Percentiles rank a stretch among this genome's conserved stretches.
These are phyloP conservation scores for Numida meleagris DNA, from an alignment of 2,113 vertebrate species.

Conservation along the genomic window DNA sequence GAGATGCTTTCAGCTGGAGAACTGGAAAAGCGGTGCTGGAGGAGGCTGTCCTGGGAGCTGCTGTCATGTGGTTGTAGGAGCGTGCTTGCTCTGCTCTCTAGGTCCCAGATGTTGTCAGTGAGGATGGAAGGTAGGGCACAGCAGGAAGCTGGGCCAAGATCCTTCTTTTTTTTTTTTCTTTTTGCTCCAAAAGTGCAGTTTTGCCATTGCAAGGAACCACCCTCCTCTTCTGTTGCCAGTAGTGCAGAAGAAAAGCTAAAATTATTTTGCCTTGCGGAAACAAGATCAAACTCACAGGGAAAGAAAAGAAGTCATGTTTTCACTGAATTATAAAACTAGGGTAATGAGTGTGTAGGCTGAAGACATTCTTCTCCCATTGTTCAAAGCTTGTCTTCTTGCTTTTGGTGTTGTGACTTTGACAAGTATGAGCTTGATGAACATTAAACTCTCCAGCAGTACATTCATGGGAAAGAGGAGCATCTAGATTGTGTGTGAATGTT, in stretches of 20 bases:
- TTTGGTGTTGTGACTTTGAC: constrained; percentile 53
- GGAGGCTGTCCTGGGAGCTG: background rate
- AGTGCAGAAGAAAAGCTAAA: background rate
- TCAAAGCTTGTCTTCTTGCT: constrained; percentile 52
- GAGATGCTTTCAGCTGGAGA: background rate
- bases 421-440: constrained; percentile 64
- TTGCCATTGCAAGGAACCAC: background rate
- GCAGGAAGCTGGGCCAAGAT: background rate
- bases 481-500: constrained; percentile 2
- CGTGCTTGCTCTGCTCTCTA: background rate
- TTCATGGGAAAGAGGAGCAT: constrained; percentile 50
- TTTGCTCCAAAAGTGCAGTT: background rate
- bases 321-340: constrained; percentile 47
- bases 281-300: background rate
- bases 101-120: background rate
- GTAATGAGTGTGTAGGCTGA: constrained; percentile 62
- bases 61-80: rapidly evolving
- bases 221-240: background rate
- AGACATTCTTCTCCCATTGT: constrained; percentile 58
- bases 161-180: background rate
- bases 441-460: background rate
- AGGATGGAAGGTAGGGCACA: background rate
- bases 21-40: background rate
- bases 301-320: constrained; percentile 20
- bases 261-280: background rate